Percentiles rank a stretch among this genome's conserved stretches.
Conservation (phyloP, 2,888 invertebrate genomes). For the Folsomia candida region DNA sequence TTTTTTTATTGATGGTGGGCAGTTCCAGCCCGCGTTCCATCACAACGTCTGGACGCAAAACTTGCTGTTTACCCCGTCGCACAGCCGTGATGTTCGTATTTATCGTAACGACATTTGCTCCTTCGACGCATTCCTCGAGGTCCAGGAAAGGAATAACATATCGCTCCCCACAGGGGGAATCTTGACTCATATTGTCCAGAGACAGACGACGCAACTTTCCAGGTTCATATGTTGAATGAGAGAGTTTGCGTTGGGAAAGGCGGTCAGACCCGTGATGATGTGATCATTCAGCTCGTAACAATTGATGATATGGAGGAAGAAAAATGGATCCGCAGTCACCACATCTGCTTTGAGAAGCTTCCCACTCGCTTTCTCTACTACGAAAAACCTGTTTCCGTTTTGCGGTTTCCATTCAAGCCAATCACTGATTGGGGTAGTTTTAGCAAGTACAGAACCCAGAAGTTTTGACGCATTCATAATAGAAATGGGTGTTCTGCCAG, state of each 20-base stretch:
- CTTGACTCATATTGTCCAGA: too few species aligned
- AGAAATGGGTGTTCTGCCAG: conserved; percentile 59
- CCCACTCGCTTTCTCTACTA: conserved; percentile 56
- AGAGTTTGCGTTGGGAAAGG: conserved; percentile 53
- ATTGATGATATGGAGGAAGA: conserved; percentile 60
- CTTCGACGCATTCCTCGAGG: conserved; percentile 10
- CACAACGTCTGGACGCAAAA: conserved; percentile 49
- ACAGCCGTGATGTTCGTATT: conserved; percentile 53
- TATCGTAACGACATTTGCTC: conserved; percentile 43
- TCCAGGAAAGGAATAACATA: conserved; percentile 28
- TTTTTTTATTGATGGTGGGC: conserved; percentile 56
- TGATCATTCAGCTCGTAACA: conserved; percentile 55
- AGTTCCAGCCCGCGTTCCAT: conserved; percentile 54
- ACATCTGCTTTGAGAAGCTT: conserved; percentile 53
- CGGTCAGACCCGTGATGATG: conserved; percentile 53
- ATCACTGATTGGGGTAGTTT: conserved; percentile 52
- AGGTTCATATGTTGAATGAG: conserved; percentile 53
- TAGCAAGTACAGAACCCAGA: conserved; percentile 43
- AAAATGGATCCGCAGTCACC: conserved; percentile 55
- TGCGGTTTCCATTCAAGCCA: conserved; percentile 55
- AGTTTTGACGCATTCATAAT: conserved; percentile 52
- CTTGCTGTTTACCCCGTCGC: conserved; percentile 51
- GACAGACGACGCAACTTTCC: conserved; percentile 50
- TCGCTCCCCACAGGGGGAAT: too few species aligned
- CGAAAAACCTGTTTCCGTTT: conserved; percentile 54